Base-by-base conservation (phyloP, 2,888 invertebrate genomes). In the Calliscelio sp. region DNA sequence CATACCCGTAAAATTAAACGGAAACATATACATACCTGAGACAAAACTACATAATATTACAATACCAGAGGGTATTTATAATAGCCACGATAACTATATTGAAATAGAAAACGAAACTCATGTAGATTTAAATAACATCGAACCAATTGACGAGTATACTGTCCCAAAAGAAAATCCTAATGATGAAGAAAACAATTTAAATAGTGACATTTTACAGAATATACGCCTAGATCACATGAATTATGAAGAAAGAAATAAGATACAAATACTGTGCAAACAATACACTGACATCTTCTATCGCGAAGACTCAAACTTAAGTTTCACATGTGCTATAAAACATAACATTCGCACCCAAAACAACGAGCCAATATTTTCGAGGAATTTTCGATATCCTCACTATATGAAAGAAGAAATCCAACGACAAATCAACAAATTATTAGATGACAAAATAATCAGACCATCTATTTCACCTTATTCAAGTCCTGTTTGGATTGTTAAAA, bases 361-460 rank as follows among this genome's bases (percentile, higher is more conserved):
- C 18, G 32, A 55, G n/a, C 59, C 59, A 2, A 59, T 59, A 59
- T 61, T 61, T 24, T 41, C 61, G 2, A 61, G 61, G 41, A 61
- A 11, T 41, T 61, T 41, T 41, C 38, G 61, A 4, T 61, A 61
- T 24, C 61, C 61, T 22, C 41, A 61, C 16, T 41, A 61, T 16
- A 61, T 65, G 49, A 65, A 65, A 65, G 11, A 14, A 2, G 49
- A 65, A 46, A 65, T 65, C 11, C 65, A 65, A 65, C 18, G 14
- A 49, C 65, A 65, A 10, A 20, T 65, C n/a, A 16, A 65, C n/a
- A 65, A 65, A 65, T 16, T 65, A 28, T 32, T 65, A 65, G 22
- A 65, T 14, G 41, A 65, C 28, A 4, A 65, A 65, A 46, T 46
- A 16, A 65, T 65, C 7, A 65, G 14, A 65, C 65, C 65, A 1